Conservation (phyloP, 37 sponge, comb jelly and placozoan species). For the Chondrosia reniformis region DNA sequence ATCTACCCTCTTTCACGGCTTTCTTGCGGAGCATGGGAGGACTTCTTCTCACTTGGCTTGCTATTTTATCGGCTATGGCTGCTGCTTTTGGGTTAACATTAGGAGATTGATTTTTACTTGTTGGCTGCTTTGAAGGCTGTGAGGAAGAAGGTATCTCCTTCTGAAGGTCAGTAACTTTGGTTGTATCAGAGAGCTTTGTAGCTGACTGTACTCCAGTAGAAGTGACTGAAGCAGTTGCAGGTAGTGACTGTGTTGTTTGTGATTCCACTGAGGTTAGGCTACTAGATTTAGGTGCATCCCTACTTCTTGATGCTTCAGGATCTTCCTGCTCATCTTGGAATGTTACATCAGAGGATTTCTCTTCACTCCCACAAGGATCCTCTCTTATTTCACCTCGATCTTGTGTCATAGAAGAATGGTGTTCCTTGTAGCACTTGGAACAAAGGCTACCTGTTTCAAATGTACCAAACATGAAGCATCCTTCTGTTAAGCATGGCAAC, state of each 20-base stretch:
- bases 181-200: neutral
- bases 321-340: neutral
- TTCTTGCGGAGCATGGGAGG: neutral
- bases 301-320: neutral
- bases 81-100: neutral
- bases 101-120: neutral
- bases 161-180: neutral
- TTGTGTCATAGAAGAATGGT: neutral
- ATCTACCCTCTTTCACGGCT: constrained; percentile 1
- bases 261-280: neutral
- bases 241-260: neutral
- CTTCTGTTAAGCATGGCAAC: constrained; percentile 48
- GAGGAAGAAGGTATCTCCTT: neutral
- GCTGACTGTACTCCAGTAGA: neutral
- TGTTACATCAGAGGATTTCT: neutral
- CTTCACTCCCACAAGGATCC: neutral
- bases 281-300: neutral
- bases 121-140: neutral
- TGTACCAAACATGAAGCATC: constrained; percentile 60
- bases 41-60: neutral
- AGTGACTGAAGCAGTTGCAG: too few relatives aligned
- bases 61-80: neutral
- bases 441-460: constrained; percentile 48
- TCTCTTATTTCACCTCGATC: neutral
- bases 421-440: constrained; percentile 52